Conservation (phyloP, 2,888 invertebrate genomes). For the Netelia virgata region DNA sequence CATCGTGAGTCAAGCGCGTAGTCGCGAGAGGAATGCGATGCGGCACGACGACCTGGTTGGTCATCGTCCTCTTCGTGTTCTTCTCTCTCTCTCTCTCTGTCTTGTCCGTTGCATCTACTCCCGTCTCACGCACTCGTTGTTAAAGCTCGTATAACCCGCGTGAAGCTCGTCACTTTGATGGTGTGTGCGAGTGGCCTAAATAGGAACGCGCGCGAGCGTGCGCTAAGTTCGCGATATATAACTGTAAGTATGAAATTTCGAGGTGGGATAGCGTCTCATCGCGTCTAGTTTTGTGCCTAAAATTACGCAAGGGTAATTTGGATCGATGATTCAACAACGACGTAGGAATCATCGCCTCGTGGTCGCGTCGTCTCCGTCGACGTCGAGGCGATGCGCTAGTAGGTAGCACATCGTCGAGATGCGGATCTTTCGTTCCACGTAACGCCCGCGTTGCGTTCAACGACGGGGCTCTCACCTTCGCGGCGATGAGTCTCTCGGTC, state of each 20-base stretch:
- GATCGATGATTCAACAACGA: constrained; percentile 79
- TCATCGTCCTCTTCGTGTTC: constrained; percentile 55
- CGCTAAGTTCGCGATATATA: constrained; percentile 20
- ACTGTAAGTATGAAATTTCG: constrained; percentile 71
- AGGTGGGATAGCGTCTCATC: constrained; percentile 72
- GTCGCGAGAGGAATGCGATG: constrained; percentile 57
- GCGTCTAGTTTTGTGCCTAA: constrained; percentile 74
- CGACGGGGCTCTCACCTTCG: neutral
- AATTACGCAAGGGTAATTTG: constrained; percentile 81
- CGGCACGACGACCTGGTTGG: constrained; percentile 62
- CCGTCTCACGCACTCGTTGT: neutral
- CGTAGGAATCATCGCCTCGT: constrained; percentile 47
- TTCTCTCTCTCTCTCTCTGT: neutral
- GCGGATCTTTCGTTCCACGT: neutral
- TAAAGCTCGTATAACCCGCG: neutral
- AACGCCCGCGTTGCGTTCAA: neutral
- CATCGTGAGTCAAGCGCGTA: constrained; percentile 63
- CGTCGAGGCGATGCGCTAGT: neutral
- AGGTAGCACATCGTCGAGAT: neutral
- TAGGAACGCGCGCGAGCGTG: constrained; percentile 64
- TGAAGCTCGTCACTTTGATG: constrained; percentile 18
- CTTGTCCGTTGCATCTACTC: neutral
- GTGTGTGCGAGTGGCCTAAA: constrained; percentile 62
- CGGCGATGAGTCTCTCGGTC: constrained; percentile 47
- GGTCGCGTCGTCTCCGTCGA: neutral